A percentile compares a stretch with the other conserved stretches of the same genome.
phyloP scores from a whole-genome alignment of 2,113 vertebrate species.

The Dasyurus viverrinus region DNA sequence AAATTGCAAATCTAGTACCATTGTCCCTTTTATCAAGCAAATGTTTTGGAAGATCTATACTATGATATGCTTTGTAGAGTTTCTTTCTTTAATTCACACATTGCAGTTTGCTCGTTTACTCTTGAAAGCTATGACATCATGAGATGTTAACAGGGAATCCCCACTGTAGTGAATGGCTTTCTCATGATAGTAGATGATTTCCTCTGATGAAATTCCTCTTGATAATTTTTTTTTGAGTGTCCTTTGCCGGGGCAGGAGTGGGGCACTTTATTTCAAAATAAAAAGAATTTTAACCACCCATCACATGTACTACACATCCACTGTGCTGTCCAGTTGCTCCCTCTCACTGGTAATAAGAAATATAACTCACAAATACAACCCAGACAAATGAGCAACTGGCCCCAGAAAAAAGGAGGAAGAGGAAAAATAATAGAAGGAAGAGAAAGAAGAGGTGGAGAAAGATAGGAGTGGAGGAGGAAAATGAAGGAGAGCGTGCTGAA shows the following conservation, averaged over 20 bases:
- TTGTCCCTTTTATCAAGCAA: neutral
- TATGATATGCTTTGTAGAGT: neutral
- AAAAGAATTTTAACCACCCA: neutral
- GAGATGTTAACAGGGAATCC: neutral
- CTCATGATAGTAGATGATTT: neutral
- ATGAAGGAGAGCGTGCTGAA: neutral
- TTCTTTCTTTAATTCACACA: neutral
- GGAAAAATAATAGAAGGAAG: neutral
- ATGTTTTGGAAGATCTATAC: constrained; percentile 29
- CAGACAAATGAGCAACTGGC: neutral
- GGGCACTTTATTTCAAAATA: neutral
- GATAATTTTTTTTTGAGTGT: neutral
- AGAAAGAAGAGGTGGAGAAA: neutral
- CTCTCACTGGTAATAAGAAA: neutral
- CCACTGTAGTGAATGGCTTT: neutral
- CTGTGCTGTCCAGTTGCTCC: neutral
- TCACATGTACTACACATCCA: neutral
- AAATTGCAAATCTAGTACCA: neutral
- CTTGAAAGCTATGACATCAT: neutral
- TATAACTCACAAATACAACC: neutral
- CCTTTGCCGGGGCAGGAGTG: no score
- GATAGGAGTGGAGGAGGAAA: neutral
- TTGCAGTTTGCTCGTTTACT: neutral
- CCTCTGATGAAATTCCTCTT: neutral
- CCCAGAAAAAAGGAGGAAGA: neutral